These are phyloP conservation scores for Scaptomyza parva DNA, from an alignment of 2,888 invertebrate species.

Conservation along the genomic window DNA sequence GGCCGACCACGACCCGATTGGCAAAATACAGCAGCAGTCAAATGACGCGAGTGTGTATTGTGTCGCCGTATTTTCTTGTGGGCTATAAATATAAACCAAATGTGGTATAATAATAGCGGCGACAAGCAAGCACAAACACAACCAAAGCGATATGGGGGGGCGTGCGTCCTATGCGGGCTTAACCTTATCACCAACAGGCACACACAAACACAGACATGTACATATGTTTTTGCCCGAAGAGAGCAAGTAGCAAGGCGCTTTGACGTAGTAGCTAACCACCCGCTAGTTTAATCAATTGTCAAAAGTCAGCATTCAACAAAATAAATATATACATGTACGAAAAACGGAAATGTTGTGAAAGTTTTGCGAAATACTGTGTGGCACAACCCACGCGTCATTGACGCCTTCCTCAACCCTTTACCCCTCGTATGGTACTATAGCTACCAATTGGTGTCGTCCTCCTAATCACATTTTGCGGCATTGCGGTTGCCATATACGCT, in stretches of 20 bases:
- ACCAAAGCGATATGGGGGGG: slow-evolving; percentile 44
- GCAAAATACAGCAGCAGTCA: slow-evolving; percentile 25
- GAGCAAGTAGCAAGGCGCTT: slow-evolving; percentile 54
- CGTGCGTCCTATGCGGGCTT: slow-evolving; percentile 66
- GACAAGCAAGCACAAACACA: slow-evolving; percentile 20
- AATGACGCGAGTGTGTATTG: slow-evolving; percentile 37
- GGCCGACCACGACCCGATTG: slow-evolving; percentile 26
- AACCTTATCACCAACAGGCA: slow-evolving; percentile 57
- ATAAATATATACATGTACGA: slow-evolving; percentile 1
- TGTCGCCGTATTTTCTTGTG: slow-evolving; percentile 18
- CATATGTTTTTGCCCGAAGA: slow-evolving; percentile 19
- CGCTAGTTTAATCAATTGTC: slow-evolving; percentile 63
- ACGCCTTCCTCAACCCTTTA: not conserved
- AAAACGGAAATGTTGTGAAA: slow-evolving; percentile 63
- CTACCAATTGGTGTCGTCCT: slow-evolving; percentile 35
- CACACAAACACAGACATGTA: not conserved
- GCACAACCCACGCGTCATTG: slow-evolving; percentile 47
- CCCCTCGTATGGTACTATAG: slow-evolving; percentile 15
- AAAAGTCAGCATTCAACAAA: slow-evolving; percentile 16
- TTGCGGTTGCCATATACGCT: slow-evolving; percentile 38
- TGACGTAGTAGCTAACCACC: slow-evolving; percentile 66
- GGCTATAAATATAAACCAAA: slow-evolving; percentile 64
- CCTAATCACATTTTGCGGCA: slow-evolving; percentile 57
- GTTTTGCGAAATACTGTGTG: slow-evolving; percentile 41
- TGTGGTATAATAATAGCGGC: slow-evolving; percentile 62